These are phyloP conservation scores for Tenthredo distinguenda DNA, from an alignment of 2,888 invertebrate genomes.

Conservation along the genomic window DNA sequence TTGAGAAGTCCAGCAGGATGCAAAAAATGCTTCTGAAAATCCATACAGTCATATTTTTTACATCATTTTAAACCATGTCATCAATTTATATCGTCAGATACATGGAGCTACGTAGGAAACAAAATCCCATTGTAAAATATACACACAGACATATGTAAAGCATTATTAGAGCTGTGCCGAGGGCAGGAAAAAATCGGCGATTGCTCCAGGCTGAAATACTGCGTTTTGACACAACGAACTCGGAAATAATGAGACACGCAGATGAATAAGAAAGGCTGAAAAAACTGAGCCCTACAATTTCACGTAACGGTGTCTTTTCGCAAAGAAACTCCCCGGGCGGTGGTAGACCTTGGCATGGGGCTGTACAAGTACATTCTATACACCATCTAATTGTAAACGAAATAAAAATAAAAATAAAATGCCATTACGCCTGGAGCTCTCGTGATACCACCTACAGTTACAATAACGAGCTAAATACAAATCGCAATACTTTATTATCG, in stretches of 20 bases:
- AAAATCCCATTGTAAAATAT: not conserved
- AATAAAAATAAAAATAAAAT: not conserved
- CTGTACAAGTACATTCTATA: not conserved
- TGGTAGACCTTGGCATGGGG: slow-evolving; percentile 13
- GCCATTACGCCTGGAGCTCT: not conserved
- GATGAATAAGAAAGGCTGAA: slow-evolving; percentile 6
- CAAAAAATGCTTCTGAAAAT: not conserved
- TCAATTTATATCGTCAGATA: not conserved
- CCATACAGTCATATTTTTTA: not conserved
- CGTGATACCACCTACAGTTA: not conserved
- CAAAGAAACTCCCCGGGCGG: not conserved
- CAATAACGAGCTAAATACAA: not conserved
- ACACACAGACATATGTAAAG: not conserved
- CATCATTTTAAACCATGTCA: not conserved
- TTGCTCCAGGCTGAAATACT: not conserved
- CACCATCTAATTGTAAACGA: not conserved
- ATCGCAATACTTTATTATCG: not conserved
- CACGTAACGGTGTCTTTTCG: slow-evolving; percentile 23
- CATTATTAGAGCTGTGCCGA: not conserved
- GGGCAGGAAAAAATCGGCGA: not conserved
- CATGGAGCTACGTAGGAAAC: not conserved
- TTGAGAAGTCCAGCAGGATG: not conserved
- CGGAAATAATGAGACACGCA: slow-evolving; percentile 40
- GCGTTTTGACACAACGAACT: slow-evolving; percentile 2
- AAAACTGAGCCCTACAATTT: slow-evolving; percentile 26